Conservation (phyloP, 1,140 invertebrate species). For the Adoxophyes honmai region DNA sequence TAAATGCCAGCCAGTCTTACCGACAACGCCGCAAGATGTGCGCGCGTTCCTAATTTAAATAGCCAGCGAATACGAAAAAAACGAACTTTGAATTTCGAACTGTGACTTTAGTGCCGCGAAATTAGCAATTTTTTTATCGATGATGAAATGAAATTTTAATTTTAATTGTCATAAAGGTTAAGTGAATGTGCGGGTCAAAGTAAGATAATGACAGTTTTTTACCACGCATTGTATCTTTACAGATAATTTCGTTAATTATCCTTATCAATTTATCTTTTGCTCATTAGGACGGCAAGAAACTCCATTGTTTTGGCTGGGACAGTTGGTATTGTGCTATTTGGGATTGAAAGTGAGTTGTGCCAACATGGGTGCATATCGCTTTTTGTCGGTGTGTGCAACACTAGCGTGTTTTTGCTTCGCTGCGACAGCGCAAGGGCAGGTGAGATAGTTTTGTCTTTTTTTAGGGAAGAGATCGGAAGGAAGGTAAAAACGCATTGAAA, state of each 20-base stretch:
- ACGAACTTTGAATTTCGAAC: constrained; percentile 11
- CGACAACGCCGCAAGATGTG: neutral
- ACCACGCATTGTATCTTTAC: neutral
- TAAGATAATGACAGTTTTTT: neutral
- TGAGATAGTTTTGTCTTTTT: constrained; percentile 20
- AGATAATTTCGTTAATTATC: neutral
- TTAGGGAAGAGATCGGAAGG: too few species aligned
- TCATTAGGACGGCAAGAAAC: too few species aligned
- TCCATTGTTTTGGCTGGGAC: neutral
- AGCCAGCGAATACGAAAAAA: neutral
- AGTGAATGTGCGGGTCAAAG: too few species aligned
- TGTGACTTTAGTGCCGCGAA: neutral
- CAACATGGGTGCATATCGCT: constrained; percentile 34
- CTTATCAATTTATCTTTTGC: too few species aligned
- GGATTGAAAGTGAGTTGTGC: constrained; percentile 21
- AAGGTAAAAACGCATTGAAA: too few species aligned
- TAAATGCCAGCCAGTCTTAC: constrained; percentile 16
- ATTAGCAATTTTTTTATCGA: too few species aligned
- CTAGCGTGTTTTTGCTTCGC: constrained; percentile 27
- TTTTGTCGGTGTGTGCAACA: constrained; percentile 36
- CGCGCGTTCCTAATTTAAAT: neutral
- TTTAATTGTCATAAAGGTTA: too few species aligned
- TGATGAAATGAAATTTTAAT: too few species aligned
- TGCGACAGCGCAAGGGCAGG: constrained; percentile 24
- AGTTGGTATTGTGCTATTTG: neutral